These are phyloP conservation scores for Hedya salicella DNA, from an alignment of 2,888 invertebrate genomes.

Conservation along the genomic window DNA sequence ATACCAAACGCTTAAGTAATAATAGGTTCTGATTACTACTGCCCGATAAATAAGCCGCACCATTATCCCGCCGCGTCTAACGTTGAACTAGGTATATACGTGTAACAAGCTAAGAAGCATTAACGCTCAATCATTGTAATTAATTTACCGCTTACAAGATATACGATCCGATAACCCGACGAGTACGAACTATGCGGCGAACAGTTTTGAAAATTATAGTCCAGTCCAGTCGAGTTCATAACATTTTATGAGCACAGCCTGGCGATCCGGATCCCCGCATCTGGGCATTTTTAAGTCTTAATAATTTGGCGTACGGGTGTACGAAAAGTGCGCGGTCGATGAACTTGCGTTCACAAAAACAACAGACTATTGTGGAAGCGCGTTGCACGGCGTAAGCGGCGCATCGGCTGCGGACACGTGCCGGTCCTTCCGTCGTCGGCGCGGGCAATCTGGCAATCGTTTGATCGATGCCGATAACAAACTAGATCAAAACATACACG, in stretches of 20 bases:
- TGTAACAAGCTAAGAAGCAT: conserved; percentile 21
- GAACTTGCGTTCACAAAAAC: conserved; percentile 67
- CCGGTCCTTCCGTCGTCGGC: conserved; percentile 34
- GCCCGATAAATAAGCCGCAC: conserved; percentile 19
- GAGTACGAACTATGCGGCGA: conserved; percentile 8
- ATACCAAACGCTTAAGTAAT: conserved; percentile 39
- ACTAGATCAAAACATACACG: conserved; percentile 19
- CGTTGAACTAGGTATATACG: conserved; percentile 13
- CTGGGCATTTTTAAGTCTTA: conserved; percentile 49
- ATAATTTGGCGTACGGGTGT: conserved; percentile 64
- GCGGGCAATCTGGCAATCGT: conserved; percentile 29
- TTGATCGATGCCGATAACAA: conserved; percentile 26
- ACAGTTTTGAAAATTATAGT: conserved; percentile 22
- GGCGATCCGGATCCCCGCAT: conserved; percentile 46
- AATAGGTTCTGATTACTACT: conserved; percentile 30
- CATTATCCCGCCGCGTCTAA: conserved; percentile 14
- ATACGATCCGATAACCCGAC: conserved; percentile 23
- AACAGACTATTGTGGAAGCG: conserved; percentile 72
- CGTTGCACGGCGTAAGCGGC: conserved; percentile 56
- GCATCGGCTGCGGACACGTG: conserved; percentile 41
- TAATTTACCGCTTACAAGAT: conserved; percentile 34
- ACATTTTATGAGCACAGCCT: conserved; percentile 51
- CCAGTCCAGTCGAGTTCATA: conserved; percentile 44
- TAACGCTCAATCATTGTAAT: conserved; percentile 41
- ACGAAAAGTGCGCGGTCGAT: conserved; percentile 71